phyloP scores from a whole-genome alignment of 2,113 vertebrate species.

The Phylloscopus trochiloides region DNA sequence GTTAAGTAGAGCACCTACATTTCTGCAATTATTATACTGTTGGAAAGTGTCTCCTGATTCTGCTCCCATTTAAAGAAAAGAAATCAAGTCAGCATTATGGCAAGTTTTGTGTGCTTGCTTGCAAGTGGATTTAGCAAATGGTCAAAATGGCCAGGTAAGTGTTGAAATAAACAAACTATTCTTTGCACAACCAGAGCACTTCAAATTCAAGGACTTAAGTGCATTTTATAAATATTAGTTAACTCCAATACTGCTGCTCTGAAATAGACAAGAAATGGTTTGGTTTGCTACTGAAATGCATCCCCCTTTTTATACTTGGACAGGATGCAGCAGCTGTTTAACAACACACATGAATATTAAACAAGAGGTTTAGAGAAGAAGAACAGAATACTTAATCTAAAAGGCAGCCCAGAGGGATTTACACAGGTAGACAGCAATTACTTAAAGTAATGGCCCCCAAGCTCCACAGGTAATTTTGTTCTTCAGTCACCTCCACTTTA shows the following conservation, averaged over 20 bases:
- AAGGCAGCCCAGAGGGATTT: not conserved
- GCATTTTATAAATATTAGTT: not conserved
- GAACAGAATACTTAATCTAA: conserved; percentile 16
- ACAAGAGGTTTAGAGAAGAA: not conserved
- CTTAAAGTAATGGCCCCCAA: not conserved
- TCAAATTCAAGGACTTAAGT: not conserved
- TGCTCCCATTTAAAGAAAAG: not conserved
- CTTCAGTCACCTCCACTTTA: not conserved
- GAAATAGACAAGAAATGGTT: not conserved
- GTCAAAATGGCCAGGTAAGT: not conserved
- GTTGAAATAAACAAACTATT: not conserved
- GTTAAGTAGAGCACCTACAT: not conserved
- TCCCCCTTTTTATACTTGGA: not conserved
- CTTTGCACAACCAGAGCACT: not conserved
- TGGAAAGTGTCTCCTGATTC: not conserved
- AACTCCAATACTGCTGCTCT: not conserved
- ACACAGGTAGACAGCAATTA: not conserved
- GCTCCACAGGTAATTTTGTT: not conserved
- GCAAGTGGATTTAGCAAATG: not conserved
- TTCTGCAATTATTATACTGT: not conserved
- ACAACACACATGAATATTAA: conserved; percentile 40
- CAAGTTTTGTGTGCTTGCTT: not conserved
- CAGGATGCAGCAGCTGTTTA: not conserved
- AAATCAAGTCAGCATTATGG: not conserved
- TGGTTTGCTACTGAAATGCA: not conserved